Evolutionary conservation across 2,888 invertebrate genomes (phyloP), one percentile per base, ranked within the genome.

Genomic region (Trachelus stipa): DNA sequence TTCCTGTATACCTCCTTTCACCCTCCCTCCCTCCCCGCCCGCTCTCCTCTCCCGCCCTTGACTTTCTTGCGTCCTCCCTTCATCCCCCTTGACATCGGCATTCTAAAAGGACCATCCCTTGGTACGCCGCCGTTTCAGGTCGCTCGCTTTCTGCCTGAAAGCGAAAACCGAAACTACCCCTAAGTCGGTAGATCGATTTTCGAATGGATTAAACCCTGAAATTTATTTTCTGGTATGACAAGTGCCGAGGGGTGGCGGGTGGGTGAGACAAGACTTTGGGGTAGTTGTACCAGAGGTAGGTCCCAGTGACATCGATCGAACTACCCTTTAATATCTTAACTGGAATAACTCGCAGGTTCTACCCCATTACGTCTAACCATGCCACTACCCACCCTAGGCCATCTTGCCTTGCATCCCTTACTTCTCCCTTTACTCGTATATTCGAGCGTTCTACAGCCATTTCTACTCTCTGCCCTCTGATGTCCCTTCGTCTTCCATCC

Each of bases 281-380:
- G 71, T 31, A 34, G 31, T 34, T 11, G 6, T 71, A 71, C 71
- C 12, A 82, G 83, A 81, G 77, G 77, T 81, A 81, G 79, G 74
- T 75, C 73, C 77, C 76, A 37, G 23, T 74, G 31, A 73, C 81
- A 85, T 86, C 83, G 83, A 85, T 83, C 83, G 81, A 81, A 69
- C 76, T 77, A 82, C 83, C 85, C 82, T 83, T 85, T 85, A 86
- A 88, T 87, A 86, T 84, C 86, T 85, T 85, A 86, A 87, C 86
- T 82, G 85, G 85, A 88, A 88, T 88, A 88, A 88, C 83, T 83
- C 79, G 83, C 84, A 34, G 31, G 87, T 87, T 88, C 87, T 88
- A 86, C 85, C 85, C 88, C 87, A 87, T 88, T 88, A 87, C 86
- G 83, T 85, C 79, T 86, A 88, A 88, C 85, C 85, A 84, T 83